phyloP scores from a whole-genome alignment of 2,113 vertebrate genomes.

The Dasyprocta punctata region DNA sequence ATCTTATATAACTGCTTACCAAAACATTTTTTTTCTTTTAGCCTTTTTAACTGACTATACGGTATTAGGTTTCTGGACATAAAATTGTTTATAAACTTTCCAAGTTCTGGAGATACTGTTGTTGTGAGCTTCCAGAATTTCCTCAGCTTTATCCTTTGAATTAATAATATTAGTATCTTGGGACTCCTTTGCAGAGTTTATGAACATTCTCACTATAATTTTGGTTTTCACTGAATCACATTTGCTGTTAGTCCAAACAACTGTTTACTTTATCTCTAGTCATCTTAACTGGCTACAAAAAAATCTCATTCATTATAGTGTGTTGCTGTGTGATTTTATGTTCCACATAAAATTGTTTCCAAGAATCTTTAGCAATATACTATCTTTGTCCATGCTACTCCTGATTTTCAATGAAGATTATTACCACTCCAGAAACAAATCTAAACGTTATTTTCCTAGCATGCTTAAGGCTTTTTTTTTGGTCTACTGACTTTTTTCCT shows the following conservation, averaged over 20 bases:
- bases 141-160: neutral
- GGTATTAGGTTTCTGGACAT: slow-evolving; percentile 37
- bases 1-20: neutral
- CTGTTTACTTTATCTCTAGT: neutral
- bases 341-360: neutral
- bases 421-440: slow-evolving; percentile 32
- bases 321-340: slow-evolving; percentile 33
- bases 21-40: slow-evolving; percentile 45
- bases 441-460: slow-evolving; percentile 40
- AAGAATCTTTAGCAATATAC: neutral
- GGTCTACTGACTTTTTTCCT: neutral
- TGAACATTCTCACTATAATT: neutral
- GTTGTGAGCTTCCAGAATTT: neutral
- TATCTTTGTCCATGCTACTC: neutral
- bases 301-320: neutral
- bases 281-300: neutral
- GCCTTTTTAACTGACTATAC: neutral
- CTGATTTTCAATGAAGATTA: slow-evolving; percentile 48
- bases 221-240: neutral
- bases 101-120: neutral
- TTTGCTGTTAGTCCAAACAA: slow-evolving; percentile 6
- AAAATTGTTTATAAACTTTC: slow-evolving; percentile 10
- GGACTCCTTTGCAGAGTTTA: neutral
- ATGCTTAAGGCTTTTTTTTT: neutral
- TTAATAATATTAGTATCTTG: neutral